These are phyloP conservation scores for Belgica antarctica DNA, from an alignment of 2,888 invertebrate species.

Conservation along the genomic window DNA sequence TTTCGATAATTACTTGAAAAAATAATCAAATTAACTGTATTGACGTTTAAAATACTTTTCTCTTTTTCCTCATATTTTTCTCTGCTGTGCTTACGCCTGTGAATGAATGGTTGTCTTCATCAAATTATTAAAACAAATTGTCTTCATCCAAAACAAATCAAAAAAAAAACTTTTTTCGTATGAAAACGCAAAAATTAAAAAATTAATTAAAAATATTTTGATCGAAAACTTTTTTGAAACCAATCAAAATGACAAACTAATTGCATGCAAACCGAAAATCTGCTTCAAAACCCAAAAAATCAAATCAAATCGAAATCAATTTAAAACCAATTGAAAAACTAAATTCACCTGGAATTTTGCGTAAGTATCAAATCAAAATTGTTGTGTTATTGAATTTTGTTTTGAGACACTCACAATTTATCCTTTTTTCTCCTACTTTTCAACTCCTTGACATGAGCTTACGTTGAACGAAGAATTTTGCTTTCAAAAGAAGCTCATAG, in stretches of 20 bases:
- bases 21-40: constrained; percentile 43
- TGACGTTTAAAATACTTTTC: constrained; percentile 63
- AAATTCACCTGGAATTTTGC: constrained; percentile 40
- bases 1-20: constrained; percentile 30
- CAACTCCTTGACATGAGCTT: constrained; percentile 6
- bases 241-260: constrained; percentile 41
- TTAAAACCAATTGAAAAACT: constrained; percentile 23
- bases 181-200: constrained; percentile 45
- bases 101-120: constrained; percentile 75
- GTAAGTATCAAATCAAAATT: constrained; percentile 40
- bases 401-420: constrained; percentile 32
- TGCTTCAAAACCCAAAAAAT: constrained; percentile 20
- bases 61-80: constrained; percentile 71
- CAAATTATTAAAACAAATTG: no score
- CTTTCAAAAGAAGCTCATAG: not conserved
- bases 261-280: constrained; percentile 45
- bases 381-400: constrained; percentile 30
- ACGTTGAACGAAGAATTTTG: not conserved
- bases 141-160: constrained; percentile 49
- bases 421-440: not conserved
- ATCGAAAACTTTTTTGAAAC: constrained; percentile 40
- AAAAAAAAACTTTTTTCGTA: constrained; percentile 43
- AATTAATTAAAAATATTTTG: constrained; percentile 45
- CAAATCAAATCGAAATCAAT: constrained; percentile 15
- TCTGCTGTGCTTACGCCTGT: constrained; percentile 81